A percentile compares a stretch with the other conserved stretches of the same genome.
Evolutionary conservation across 2,888 invertebrate species (phyloP).

Genomic region (Stratiomys singularior): DNA sequence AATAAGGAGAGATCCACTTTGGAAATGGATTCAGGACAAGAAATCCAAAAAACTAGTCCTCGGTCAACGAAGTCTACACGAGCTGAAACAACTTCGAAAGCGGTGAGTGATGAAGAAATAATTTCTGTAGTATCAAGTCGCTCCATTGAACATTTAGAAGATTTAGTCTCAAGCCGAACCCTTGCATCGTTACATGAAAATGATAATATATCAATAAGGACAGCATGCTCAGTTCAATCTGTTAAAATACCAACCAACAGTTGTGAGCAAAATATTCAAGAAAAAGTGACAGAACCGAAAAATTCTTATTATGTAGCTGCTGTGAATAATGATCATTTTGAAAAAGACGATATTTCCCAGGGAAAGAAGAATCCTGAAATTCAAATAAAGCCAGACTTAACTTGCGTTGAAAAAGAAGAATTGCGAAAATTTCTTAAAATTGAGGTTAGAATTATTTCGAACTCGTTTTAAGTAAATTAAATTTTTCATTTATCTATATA

Average conservation of each 20-base stretch:
- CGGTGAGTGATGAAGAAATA: background rate
- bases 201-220: too few relatives aligned
- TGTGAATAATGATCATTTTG: too few relatives aligned
- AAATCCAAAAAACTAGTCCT: too few relatives aligned
- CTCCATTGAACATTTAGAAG: background rate
- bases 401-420: slow-evolving; percentile 47
- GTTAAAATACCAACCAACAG: too few relatives aligned
- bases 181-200: background rate
- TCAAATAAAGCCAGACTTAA: slow-evolving; percentile 9
- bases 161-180: background rate
- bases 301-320: too few relatives aligned
- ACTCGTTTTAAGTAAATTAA: background rate
- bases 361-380: background rate
- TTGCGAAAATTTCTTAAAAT: slow-evolving; percentile 44
- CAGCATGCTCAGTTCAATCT: too few relatives aligned
- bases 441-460: slow-evolving; percentile 22
- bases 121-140: background rate
- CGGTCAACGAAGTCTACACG: background rate
- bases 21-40: too few relatives aligned
- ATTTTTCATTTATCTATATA: background rate
- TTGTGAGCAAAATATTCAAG: too few relatives aligned
- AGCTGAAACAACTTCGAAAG: background rate
- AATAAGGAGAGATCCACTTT: too few relatives aligned
- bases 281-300: too few relatives aligned
- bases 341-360: background rate